A percentile compares a stretch with the other conserved stretches of the same genome.
These are phyloP conservation scores for Montipora capricornis DNA, from an alignment of 64 coral and sea anemone genomes.

Conservation along the genomic window DNA sequence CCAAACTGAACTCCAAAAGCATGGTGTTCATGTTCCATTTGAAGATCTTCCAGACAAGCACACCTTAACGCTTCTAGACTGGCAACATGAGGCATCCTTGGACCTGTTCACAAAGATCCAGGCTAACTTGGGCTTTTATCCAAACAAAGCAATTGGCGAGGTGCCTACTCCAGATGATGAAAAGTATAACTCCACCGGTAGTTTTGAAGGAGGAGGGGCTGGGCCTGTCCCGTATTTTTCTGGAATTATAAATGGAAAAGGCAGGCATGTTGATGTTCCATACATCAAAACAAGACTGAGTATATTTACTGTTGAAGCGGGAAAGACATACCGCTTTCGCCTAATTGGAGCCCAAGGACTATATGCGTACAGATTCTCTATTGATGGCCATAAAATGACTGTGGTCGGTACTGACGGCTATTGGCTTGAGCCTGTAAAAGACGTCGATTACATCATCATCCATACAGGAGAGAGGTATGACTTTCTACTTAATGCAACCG, in stretches of 20 bases:
- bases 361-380: slow-evolving; percentile 77
- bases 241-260: slow-evolving; percentile 82
- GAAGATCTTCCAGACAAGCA: slow-evolving; percentile 51
- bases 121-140: slow-evolving; percentile 33
- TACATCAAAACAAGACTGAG: slow-evolving; percentile 49
- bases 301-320: slow-evolving; percentile 58
- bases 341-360: slow-evolving; percentile 62
- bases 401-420: slow-evolving; percentile 71
- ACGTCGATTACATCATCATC: slow-evolving; percentile 74
- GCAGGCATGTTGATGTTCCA: slow-evolving; percentile 57
- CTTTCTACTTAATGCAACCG: slow-evolving; percentile 64
- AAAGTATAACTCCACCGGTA: neutral
- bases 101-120: slow-evolving; percentile 45
- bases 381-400: slow-evolving; percentile 68
- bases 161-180: slow-evolving; percentile 52
- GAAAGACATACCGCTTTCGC: slow-evolving; percentile 65
- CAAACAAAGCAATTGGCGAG: slow-evolving; percentile 13
- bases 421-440: slow-evolving; percentile 34
- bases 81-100: slow-evolving; percentile 59
- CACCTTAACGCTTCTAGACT: slow-evolving; percentile 59
- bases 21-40: neutral
- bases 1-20: neutral
- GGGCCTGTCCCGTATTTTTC: slow-evolving; percentile 77
- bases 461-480: slow-evolving; percentile 77
- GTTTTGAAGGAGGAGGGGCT: slow-evolving; percentile 39